These are phyloP conservation scores for Acanthococcus lagerstroemiae DNA, from an alignment of 2,888 invertebrate genomes.

Conservation along the genomic window DNA sequence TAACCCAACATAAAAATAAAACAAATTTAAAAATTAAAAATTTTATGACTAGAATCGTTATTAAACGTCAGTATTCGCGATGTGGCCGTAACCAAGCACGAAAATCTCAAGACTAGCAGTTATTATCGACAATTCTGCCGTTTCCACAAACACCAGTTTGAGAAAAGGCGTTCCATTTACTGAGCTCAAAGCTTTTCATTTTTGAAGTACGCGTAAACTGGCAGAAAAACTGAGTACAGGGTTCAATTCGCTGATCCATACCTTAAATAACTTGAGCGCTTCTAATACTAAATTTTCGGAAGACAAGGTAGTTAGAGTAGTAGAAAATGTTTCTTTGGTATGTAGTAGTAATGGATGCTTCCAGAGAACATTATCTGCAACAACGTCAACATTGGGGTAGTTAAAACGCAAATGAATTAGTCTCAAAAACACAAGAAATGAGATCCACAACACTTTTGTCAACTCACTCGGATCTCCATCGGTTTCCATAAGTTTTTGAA, in stretches of 20 bases:
- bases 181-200: too few species aligned
- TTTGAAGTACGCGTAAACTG: too few species aligned
- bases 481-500: conserved; percentile 92
- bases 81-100: too few species aligned
- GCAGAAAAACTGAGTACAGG: too few species aligned
- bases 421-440: not conserved
- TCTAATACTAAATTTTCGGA: conserved; percentile 80
- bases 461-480: conserved; percentile 80
- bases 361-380: conserved; percentile 77
- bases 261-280: conserved; percentile 89
- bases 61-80: not conserved
- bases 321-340: conserved; percentile 79
- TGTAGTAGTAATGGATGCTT: conserved; percentile 82
- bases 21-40: not conserved
- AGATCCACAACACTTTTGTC: not conserved
- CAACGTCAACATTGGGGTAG: too few species aligned
- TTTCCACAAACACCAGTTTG: too few species aligned
- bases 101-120: too few species aligned
- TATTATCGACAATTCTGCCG: too few species aligned
- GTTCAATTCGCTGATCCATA: too few species aligned
- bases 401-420: not conserved
- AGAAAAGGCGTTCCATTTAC: too few species aligned
- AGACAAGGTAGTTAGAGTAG: conserved; percentile 81
- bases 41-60: not conserved
- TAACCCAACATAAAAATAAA: conserved; percentile 32